phyloP scores from a whole-genome alignment of 2,888 invertebrate species.

The Thalpophila matura region DNA sequence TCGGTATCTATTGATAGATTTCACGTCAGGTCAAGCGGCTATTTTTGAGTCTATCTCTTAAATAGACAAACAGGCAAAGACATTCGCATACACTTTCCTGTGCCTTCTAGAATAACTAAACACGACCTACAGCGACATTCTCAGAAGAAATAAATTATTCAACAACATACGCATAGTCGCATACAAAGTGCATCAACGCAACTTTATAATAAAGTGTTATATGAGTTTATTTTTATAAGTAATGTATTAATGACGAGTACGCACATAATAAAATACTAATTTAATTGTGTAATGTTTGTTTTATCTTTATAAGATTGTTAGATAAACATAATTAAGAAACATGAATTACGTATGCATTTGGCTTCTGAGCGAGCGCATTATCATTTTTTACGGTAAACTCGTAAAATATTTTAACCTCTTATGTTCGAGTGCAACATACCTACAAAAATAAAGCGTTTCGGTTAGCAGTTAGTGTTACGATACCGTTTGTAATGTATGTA shows the following conservation, averaged over 20 bases:
- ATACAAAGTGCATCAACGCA: slow-evolving; percentile 45
- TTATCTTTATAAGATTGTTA: slow-evolving; percentile 38
- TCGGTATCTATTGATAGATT: slow-evolving; percentile 12
- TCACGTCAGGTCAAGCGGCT: slow-evolving; percentile 27
- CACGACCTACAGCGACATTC: slow-evolving; percentile 52
- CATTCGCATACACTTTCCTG: slow-evolving; percentile 42
- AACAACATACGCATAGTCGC: slow-evolving; percentile 19
- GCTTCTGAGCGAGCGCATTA: slow-evolving; percentile 9
- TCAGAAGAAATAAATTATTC: slow-evolving; percentile 56
- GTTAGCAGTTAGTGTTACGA: slow-evolving; percentile 14
- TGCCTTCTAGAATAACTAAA: slow-evolving; percentile 43
- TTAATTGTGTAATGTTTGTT: slow-evolving; percentile 26
- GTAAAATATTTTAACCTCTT: slow-evolving; percentile 22
- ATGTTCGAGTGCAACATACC: not conserved
- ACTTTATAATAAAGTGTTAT: slow-evolving; percentile 29
- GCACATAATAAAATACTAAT: slow-evolving; percentile 49
- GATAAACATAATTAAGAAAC: slow-evolving; percentile 41
- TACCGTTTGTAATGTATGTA: not conserved
- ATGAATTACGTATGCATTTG: slow-evolving; percentile 32
- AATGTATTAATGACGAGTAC: slow-evolving; percentile 41
- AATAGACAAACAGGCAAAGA: slow-evolving; percentile 37
- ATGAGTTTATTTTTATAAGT: slow-evolving; percentile 40
- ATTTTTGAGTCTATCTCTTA: slow-evolving; percentile 20
- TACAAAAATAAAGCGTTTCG: too few relatives aligned
- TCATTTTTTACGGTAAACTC: slow-evolving; percentile 28